Base-by-base conservation (phyloP, 2,888 invertebrate species). In the Lathronympha strigana region DNA sequence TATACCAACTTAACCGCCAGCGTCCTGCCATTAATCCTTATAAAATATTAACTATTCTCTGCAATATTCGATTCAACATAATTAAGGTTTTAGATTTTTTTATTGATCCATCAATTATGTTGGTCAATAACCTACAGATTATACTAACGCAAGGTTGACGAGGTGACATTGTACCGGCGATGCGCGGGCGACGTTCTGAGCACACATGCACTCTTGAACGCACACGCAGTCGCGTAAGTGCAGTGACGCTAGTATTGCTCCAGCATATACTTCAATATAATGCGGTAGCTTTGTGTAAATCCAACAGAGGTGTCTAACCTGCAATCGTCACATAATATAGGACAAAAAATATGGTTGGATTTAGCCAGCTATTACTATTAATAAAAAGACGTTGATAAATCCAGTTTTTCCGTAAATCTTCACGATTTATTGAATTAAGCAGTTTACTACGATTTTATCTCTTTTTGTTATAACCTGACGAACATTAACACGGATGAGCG, bases 141-240 rank as follows among this genome's bases (percentile, higher is more conserved):
- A 80, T 80, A 79, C 77, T 70, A 76, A 73, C 73, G 69, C 68
- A 86, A 87, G 86, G 86, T 87, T 81, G 76, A 68, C 66, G 73
- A 77, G 84, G 86, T 87, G 86, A 87, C 87, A 82, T 86, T 87
- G 86, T 77, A 76, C 64, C 71, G 71, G 71, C 66, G 70, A 54
- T 80, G 81, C 83, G 82, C 82, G 70, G 78, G 81, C 83, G 84
- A 64, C 74, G 74, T 60, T 64, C 67, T 72, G 58, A 28, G 62
- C 58, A 54, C 47, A 53, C 17, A 58, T 49, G 33, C 50, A 64
- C 64, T 64, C 66, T 61, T 45, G 8, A 43, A 19, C 63, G 62
- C 51, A 55, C 40, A 19, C 64, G 63, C n/a, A n/a, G n/a, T n/a
- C n/a, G n/a, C n/a, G n/a, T 55, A 64, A 66, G 55, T 55, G 19